Percentiles rank a stretch among this genome's conserved stretches.
These are phyloP conservation scores for Triops longicaudatus DNA, from an alignment of 1,140 invertebrate species.

Conservation along the genomic window DNA sequence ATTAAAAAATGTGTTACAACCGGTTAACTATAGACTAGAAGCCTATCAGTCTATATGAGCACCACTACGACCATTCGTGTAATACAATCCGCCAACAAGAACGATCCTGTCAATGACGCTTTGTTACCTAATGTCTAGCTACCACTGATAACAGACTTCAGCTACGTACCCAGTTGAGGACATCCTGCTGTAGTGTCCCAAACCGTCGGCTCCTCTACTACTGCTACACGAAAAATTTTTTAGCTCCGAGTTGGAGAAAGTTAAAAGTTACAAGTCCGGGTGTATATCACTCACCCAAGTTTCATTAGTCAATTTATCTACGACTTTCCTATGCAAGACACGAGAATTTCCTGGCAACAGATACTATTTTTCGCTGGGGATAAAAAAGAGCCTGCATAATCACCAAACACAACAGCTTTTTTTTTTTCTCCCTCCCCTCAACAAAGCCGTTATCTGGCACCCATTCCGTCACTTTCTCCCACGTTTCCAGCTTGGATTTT, in stretches of 20 bases:
- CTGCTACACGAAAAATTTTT: neutral
- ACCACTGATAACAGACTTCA: neutral
- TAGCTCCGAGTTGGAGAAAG: neutral
- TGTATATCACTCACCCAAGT: neutral
- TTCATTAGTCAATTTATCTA: neutral
- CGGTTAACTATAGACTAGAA: no score
- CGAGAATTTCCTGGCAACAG: neutral
- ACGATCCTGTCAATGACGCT: no score
- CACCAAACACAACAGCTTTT: neutral
- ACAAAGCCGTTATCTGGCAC: neutral
- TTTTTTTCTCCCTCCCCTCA: no score
- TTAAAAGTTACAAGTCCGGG: neutral
- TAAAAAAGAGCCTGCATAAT: neutral
- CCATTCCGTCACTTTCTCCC: neutral
- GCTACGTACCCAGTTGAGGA: neutral
- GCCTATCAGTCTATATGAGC: no score
- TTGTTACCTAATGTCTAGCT: no score
- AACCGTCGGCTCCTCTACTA: neutral
- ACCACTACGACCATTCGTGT: no score
- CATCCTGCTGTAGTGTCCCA: neutral
- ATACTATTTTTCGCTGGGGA: neutral
- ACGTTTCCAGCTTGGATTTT: neutral
- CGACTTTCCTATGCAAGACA: neutral
- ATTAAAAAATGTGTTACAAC: no score
- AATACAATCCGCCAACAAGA: no score